phyloP scores from a whole-genome alignment of 2,113 vertebrate genomes.

The Tautogolabrus adspersus region DNA sequence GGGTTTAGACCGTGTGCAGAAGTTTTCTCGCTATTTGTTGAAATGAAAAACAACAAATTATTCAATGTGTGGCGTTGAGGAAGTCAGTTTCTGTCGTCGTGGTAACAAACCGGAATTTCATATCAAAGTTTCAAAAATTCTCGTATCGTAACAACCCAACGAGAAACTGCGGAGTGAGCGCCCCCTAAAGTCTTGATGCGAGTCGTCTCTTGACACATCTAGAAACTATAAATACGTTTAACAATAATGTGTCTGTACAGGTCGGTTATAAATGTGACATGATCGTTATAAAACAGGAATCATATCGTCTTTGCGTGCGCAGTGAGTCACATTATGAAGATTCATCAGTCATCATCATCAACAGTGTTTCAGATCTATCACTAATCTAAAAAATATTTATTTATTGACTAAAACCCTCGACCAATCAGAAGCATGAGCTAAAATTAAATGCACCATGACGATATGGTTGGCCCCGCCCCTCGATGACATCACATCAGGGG shows the following conservation, averaged over 20 bases:
- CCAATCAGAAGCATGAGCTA: neutral
- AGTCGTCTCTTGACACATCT: neutral
- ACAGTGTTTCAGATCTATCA: neutral
- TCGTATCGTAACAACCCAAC: too few relatives aligned
- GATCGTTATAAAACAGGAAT: conserved; percentile 22
- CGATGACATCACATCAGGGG: neutral
- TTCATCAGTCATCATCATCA: neutral
- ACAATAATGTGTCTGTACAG: conserved; percentile 37
- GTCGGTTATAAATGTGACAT: conserved; percentile 21
- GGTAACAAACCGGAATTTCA: too few relatives aligned
- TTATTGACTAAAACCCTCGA: neutral
- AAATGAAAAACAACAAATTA: too few relatives aligned
- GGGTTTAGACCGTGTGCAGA: too few relatives aligned
- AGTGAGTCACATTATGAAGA: too few relatives aligned
- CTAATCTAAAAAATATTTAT: neutral
- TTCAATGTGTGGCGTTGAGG: too few relatives aligned
- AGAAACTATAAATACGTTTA: conserved; percentile 34
- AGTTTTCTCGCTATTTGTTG: too few relatives aligned
- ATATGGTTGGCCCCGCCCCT: neutral
- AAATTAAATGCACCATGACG: neutral
- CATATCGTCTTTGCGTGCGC: conserved; percentile 13
- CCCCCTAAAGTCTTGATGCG: neutral
- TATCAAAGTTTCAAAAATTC: too few relatives aligned
- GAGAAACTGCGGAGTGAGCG: neutral
- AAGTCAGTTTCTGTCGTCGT: too few relatives aligned